These are phyloP conservation scores for Cotesia congregata DNA, from an alignment of 2,888 invertebrate genomes.

Conservation along the genomic window DNA sequence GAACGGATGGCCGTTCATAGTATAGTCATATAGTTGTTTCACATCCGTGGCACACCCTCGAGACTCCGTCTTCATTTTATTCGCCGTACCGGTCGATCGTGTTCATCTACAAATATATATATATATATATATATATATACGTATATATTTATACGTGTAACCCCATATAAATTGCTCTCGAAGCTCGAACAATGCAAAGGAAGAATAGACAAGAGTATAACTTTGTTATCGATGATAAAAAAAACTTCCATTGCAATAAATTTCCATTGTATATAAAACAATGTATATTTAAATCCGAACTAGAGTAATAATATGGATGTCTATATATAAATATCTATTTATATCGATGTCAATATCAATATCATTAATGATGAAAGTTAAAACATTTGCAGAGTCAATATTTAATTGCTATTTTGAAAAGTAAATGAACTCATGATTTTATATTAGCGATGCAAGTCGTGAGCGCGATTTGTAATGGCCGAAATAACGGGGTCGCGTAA, in stretches of 20 bases:
- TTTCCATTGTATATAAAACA: background rate
- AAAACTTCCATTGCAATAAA: background rate
- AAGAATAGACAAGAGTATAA: background rate
- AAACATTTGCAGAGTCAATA: background rate
- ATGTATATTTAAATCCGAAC: background rate
- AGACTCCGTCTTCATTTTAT: background rate
- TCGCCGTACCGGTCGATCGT: background rate
- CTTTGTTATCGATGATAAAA: background rate
- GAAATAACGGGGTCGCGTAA: conserved; percentile 36
- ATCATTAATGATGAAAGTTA: background rate
- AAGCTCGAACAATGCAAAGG: background rate
- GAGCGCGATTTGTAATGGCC: conserved; percentile 21
- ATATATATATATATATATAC: background rate
- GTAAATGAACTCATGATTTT: conserved; percentile 13
- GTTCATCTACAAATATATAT: conserved; percentile 16
- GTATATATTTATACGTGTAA: background rate
- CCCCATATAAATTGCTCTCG: background rate
- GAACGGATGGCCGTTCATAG: conserved; percentile 47
- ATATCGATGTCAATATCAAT: background rate
- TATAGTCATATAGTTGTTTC: conserved; percentile 36
- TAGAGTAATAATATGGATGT: background rate
- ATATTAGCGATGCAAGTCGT: conserved; percentile 23
- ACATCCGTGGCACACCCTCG: conserved; percentile 48
- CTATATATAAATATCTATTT: conserved; percentile 3
- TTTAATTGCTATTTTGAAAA: conserved; percentile 1